These are phyloP conservation scores for Diadegma fenestrale DNA, from an alignment of 2,888 invertebrate species.

Conservation along the genomic window DNA sequence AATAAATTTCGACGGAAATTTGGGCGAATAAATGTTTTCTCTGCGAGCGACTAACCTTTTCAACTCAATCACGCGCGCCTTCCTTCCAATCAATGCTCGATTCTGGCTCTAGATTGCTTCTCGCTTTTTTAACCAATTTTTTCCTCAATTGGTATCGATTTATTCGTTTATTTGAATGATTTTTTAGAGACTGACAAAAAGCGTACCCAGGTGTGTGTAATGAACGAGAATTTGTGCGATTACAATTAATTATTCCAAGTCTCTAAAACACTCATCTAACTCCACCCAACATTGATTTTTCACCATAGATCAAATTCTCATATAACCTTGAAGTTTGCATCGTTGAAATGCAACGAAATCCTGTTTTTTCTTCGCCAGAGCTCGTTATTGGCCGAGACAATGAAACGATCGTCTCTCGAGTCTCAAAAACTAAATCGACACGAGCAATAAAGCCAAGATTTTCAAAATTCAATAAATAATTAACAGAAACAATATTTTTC, in stretches of 20 bases:
- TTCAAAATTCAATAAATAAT: no score
- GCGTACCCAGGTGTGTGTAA: conserved; percentile 48
- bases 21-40: conserved; percentile 19
- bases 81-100: conserved; percentile 73
- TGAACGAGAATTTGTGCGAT: conserved; percentile 45
- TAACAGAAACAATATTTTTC: no score
- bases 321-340: no score
- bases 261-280: conserved; percentile 31
- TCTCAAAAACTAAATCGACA: no score
- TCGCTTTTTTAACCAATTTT: conserved; percentile 67
- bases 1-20: neutral
- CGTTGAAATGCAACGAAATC: no score
- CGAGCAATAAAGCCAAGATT: no score
- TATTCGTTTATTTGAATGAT: neutral
- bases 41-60: conserved; percentile 79
- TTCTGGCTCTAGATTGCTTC: conserved; percentile 56
- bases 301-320: neutral
- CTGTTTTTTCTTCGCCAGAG: no score
- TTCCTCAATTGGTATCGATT: conserved; percentile 22
- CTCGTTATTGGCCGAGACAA: no score
- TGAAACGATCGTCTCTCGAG: no score
- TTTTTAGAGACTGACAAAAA: conserved; percentile 48
- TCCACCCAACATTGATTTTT: conserved; percentile 30
- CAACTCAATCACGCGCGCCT: conserved; percentile 67
- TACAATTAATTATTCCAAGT: conserved; percentile 12